phyloP scores from a whole-genome alignment of 2,888 invertebrate species.

The Protonemura montana region DNA sequence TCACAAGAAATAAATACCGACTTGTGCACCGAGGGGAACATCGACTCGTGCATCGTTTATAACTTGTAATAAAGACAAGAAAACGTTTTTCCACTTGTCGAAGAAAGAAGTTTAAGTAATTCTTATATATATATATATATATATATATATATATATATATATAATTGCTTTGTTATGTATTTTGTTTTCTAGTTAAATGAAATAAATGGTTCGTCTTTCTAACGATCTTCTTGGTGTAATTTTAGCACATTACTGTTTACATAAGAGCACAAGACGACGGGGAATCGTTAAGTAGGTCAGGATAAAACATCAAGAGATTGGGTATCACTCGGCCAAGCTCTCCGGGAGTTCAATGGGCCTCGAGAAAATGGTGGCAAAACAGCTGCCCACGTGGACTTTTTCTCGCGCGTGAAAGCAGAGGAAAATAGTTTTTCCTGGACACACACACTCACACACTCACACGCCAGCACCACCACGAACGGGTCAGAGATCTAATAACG shows the following conservation, averaged over 20 bases:
- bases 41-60: background rate
- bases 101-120: background rate
- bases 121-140: too few relatives aligned
- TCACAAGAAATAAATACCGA: background rate
- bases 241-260: background rate
- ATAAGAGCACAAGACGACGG: background rate
- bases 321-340: background rate
- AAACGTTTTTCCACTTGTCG: background rate
- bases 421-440: background rate
- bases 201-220: background rate
- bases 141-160: too few relatives aligned
- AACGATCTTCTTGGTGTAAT: background rate
- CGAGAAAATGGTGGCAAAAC: too few relatives aligned
- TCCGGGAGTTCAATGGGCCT: background rate
- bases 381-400: background rate
- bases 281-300: background rate
- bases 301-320: background rate
- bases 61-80: background rate
- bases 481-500: constrained; percentile 7
- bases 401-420: background rate
- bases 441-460: too few relatives aligned
- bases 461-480: background rate
- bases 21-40: background rate
- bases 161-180: background rate
- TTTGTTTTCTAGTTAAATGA: background rate